A percentile compares a stretch with the other conserved stretches of the same genome.
These are phyloP conservation scores for Drosophila biarmipes DNA, from an alignment of 1,140 invertebrate species.

Conservation along the genomic window DNA sequence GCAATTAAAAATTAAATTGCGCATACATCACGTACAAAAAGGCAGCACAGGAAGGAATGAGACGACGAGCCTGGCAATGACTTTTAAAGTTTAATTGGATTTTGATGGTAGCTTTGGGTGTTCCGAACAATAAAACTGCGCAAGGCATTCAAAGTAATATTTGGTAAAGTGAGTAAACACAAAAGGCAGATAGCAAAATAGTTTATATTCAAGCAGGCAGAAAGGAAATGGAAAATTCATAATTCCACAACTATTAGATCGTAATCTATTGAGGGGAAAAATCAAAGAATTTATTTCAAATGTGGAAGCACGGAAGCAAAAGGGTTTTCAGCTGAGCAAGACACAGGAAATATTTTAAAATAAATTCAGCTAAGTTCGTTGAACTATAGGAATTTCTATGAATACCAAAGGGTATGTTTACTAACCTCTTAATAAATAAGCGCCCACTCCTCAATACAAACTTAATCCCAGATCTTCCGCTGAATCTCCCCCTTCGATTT, in stretches of 20 bases:
- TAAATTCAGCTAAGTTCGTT: neutral
- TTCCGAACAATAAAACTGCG: slow-evolving; percentile 4
- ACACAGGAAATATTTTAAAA: neutral
- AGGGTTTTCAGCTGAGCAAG: neutral
- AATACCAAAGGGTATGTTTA: neutral
- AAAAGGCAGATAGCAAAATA: neutral
- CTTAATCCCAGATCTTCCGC: neutral
- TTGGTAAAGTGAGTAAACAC: slow-evolving; percentile 50
- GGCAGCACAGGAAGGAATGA: slow-evolving; percentile 8
- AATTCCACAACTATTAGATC: slow-evolving; percentile 3
- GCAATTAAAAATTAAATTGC: slow-evolving; percentile 81
- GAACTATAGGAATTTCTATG: neutral
- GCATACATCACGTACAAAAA: slow-evolving; percentile 70
- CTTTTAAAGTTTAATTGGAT: slow-evolving; percentile 78
- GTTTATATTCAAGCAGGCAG: neutral
- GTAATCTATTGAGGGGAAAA: slow-evolving; percentile 5
- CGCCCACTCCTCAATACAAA: neutral
- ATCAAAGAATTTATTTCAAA: neutral
- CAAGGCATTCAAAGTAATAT: slow-evolving; percentile 32
- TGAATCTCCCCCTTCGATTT: slow-evolving; percentile 21
- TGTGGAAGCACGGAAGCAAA: neutral
- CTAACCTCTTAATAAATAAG: neutral
- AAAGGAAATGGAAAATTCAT: slow-evolving; percentile 2
- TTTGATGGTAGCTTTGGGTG: slow-evolving; percentile 54
- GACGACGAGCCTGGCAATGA: slow-evolving; percentile 31